Base-by-base conservation (phyloP, 2,797 vertebrate genomes). In the Erethizon dorsatum region DNA sequence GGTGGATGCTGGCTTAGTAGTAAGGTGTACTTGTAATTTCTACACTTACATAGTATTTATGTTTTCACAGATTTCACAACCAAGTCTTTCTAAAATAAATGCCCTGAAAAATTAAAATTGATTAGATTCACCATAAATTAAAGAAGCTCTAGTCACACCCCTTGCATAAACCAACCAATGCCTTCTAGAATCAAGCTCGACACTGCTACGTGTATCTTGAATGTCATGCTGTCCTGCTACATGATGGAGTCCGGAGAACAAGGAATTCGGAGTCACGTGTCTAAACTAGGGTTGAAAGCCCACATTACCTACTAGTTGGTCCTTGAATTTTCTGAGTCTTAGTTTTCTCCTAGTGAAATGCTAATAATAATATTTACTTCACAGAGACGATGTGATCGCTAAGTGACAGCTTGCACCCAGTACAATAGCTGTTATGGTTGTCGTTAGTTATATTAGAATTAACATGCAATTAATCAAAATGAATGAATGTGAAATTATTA, bases 91-190 rank as follows among this genome's bases (percentile, higher is more conserved):
- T 83, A 94, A 20, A 88, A 37, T 63, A 86, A 75, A 86, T 37
- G 3, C 79, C 67, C 83, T 71, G 2, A 69, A 91, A 92, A 91
- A 75, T 45, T 0, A 15, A 65, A 83, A 57, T 63, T 90, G 20
- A 61, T 84, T 93, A 63, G 17, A 67, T 65, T 94, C 9, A 50
- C 71, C 12, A 85, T 37, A 93, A 33, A 41, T 77, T 95, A 91
- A 67, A 33, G 33, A 85, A 71, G 14, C 2, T 88, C 5, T 45
- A 80, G 31, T 63, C 26, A 83, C 3, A 33, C 26, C 1, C 24
- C 28, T 59, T 78, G 12, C 9, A 59, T 50, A 83, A 85, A 57
- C 63, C 13, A 52, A 50, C 63, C 10, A 52, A n/a, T n/a, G 61
- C 41, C 33, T 94, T 83, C 57, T 45, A 67, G 45, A 94, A 77